Conservation (phyloP, 2,797 vertebrate genomes). For the Takifugu ocellatus region DNA sequence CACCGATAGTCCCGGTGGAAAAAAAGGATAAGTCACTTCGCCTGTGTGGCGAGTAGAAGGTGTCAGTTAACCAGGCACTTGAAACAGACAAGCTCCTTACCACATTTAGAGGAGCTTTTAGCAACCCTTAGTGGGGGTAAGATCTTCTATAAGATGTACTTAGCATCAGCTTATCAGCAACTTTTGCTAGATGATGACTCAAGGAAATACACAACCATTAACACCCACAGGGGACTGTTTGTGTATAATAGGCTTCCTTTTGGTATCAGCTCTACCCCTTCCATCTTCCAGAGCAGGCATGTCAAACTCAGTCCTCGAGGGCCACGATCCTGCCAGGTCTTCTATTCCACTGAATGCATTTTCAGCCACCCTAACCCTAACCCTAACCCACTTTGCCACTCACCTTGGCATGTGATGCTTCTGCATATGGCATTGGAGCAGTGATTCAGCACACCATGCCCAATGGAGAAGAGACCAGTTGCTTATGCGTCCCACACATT, state of each 20-base stretch:
- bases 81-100: too few relatives aligned
- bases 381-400: background rate
- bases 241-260: conserved; percentile 1
- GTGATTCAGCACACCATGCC: background rate
- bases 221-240: background rate
- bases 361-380: too few relatives aligned
- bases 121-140: too few relatives aligned
- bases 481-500: background rate
- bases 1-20: too few relatives aligned
- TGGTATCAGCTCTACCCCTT: background rate
- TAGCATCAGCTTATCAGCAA: conserved; percentile 3
- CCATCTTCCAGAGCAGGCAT: background rate
- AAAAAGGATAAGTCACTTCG: too few relatives aligned
- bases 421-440: conserved; percentile 5
- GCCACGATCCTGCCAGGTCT: too few relatives aligned
- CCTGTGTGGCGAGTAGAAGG: too few relatives aligned
- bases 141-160: background rate
- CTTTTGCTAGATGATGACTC: background rate
- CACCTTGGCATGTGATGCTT: conserved; percentile 1
- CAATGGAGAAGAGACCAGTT: background rate
- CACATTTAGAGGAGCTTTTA: too few relatives aligned
- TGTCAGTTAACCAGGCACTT: too few relatives aligned
- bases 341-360: too few relatives aligned
- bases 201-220: background rate
- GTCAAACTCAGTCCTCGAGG: background rate